A percentile compares a stretch with the other conserved stretches of the same genome.
Conservation (phyloP, 2,888 invertebrate species). For the Polyommatus icarus region DNA sequence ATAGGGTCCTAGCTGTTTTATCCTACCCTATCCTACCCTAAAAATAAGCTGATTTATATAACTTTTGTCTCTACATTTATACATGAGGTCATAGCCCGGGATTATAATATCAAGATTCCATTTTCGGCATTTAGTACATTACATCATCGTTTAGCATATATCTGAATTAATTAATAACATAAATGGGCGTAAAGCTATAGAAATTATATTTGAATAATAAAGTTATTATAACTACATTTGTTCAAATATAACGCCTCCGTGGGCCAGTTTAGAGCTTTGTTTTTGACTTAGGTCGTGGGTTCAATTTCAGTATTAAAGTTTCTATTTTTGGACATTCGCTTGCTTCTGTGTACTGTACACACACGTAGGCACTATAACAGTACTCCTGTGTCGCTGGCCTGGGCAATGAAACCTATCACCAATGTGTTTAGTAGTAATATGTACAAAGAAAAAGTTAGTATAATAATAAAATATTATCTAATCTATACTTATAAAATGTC, state of each 20-base stretch:
- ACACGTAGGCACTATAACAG: no score
- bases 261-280: background rate
- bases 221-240: background rate
- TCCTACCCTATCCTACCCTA: no score
- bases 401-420: no score
- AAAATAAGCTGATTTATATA: background rate
- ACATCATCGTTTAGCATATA: conserved; percentile 29
- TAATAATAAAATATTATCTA: no score
- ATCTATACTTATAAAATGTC: no score
- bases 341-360: no score
- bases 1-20: no score
- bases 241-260: background rate
- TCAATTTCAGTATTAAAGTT: background rate
- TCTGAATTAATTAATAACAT: background rate
- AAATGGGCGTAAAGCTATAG: background rate
- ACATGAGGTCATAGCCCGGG: background rate
- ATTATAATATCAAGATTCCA: conserved; percentile 28
- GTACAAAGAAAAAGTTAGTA: no score
- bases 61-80: background rate
- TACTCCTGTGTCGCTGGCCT: no score
- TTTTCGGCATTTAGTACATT: conserved; percentile 20
- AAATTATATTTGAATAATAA: background rate
- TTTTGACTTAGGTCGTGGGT: background rate
- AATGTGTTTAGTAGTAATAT: no score
- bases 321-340: background rate